Percentiles rank a stretch among this genome's conserved stretches.
phyloP scores from a whole-genome alignment of 2,797 vertebrate species.

The Synaphobranchus kaupii region DNA sequence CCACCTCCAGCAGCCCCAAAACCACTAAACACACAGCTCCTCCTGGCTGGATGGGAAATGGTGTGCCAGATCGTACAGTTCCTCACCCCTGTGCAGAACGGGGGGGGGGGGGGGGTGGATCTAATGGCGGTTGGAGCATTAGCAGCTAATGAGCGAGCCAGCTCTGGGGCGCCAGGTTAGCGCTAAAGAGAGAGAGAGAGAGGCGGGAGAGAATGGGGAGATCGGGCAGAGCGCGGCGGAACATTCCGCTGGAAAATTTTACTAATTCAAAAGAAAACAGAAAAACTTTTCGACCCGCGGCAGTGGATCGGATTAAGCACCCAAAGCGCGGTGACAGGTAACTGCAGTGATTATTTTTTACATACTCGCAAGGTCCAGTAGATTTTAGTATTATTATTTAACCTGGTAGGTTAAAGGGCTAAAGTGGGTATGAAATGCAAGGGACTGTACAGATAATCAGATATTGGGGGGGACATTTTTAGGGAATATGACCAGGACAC shows the following conservation, averaged over 20 bases:
- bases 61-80: constrained; percentile 25
- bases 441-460: not conserved
- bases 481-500: not conserved
- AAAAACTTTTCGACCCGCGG: not conserved
- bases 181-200: not conserved
- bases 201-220: not conserved
- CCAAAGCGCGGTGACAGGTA: not conserved
- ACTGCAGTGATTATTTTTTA: not conserved
- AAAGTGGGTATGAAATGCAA: not conserved
- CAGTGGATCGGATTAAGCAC: too few species aligned
- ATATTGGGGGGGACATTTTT: not conserved
- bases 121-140: constrained; percentile 74
- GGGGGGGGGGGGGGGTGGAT: constrained; percentile 72
- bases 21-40: not conserved
- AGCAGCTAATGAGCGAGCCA: constrained; percentile 65
- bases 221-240: not conserved
- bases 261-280: not conserved
- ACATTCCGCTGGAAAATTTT: not conserved
- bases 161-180: constrained; percentile 32
- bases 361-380: not conserved
- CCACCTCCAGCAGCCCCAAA: not conserved
- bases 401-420: not conserved
- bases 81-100: constrained; percentile 64
- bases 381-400: not conserved
- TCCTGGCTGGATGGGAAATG: not conserved